These are phyloP conservation scores for Cecidostiba fungosa DNA, from an alignment of 2,888 invertebrate species.

Conservation along the genomic window DNA sequence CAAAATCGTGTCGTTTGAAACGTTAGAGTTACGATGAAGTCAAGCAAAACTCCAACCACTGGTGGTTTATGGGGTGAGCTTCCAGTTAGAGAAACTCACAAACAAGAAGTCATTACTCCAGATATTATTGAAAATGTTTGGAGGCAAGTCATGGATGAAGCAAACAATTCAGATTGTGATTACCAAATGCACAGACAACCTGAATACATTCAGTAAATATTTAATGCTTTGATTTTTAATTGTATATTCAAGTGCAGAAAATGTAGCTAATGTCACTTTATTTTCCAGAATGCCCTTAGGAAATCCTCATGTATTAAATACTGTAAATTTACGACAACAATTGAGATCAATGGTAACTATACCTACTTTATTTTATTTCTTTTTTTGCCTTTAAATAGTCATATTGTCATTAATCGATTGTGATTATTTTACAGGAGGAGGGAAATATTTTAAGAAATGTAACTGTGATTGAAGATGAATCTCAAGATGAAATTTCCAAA, in stretches of 20 bases:
- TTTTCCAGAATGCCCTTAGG: constrained; percentile 74
- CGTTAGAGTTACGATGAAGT: constrained; percentile 71
- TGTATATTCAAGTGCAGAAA: constrained; percentile 5
- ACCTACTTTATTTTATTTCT: constrained; percentile 22
- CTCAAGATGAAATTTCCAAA: constrained; percentile 58
- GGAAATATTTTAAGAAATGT: constrained; percentile 73
- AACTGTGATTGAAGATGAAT: constrained; percentile 70
- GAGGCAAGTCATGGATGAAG: constrained; percentile 78
- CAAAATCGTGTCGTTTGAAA: not conserved
- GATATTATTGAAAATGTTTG: constrained; percentile 79
- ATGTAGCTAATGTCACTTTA: constrained; percentile 18
- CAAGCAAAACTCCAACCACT: constrained; percentile 70
- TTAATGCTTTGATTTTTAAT: constrained; percentile 6
- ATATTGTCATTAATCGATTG: constrained; percentile 3
- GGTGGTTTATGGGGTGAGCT: constrained; percentile 77
- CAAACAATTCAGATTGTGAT: constrained; percentile 74
- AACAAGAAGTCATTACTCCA: constrained; percentile 78
- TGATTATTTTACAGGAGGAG: constrained; percentile 71
- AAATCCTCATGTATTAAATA: constrained; percentile 76
- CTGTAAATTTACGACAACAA: constrained; percentile 76
- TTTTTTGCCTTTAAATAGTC: constrained; percentile 3
- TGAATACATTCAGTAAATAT: constrained; percentile 75
- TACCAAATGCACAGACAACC: constrained; percentile 74
- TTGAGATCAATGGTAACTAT: constrained; percentile 74
- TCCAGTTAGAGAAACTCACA: constrained; percentile 75